Evolutionary conservation across 2,797 vertebrate species (phyloP).

Genomic region (Etheostoma nigrum): DNA sequence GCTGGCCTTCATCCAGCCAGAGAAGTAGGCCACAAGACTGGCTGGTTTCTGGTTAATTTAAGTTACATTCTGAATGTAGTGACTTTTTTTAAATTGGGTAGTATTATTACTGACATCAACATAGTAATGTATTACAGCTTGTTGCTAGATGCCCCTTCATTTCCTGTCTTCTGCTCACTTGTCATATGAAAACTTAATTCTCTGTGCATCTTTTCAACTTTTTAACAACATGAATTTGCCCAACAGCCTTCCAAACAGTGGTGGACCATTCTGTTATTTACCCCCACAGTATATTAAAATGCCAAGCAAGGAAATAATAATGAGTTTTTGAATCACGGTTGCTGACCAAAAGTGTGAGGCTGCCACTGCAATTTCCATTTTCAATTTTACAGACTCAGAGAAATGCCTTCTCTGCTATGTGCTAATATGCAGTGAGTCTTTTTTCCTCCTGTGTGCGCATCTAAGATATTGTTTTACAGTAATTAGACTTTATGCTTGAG

Average conservation of each 20-base stretch:
- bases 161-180: slow-evolving; percentile 54
- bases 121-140: slow-evolving; percentile 36
- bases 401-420: slow-evolving; percentile 57
- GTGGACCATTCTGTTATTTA: slow-evolving; percentile 64
- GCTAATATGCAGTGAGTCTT: slow-evolving; percentile 44
- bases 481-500: slow-evolving; percentile 70
- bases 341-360: slow-evolving; percentile 70
- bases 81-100: slow-evolving; percentile 25
- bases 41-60: slow-evolving; percentile 30
- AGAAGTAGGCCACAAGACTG: slow-evolving; percentile 38
- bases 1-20: slow-evolving; percentile 48
- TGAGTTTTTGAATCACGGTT: slow-evolving; percentile 71
- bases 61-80: slow-evolving; percentile 21
- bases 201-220: slow-evolving; percentile 38
- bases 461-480: slow-evolving; percentile 75
- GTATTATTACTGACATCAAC: slow-evolving; percentile 38
- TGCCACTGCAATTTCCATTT: slow-evolving; percentile 72
- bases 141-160: slow-evolving; percentile 37
- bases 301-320: slow-evolving; percentile 74
- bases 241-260: slow-evolving; percentile 57
- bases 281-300: slow-evolving; percentile 73
- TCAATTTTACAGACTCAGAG: slow-evolving; percentile 59
- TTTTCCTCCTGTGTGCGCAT: slow-evolving; percentile 28
- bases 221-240: slow-evolving; percentile 55
- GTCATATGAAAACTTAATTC: slow-evolving; percentile 52